Base-by-base conservation (phyloP, 1,140 invertebrate genomes). In the Aporrectodea caliginosa region DNA sequence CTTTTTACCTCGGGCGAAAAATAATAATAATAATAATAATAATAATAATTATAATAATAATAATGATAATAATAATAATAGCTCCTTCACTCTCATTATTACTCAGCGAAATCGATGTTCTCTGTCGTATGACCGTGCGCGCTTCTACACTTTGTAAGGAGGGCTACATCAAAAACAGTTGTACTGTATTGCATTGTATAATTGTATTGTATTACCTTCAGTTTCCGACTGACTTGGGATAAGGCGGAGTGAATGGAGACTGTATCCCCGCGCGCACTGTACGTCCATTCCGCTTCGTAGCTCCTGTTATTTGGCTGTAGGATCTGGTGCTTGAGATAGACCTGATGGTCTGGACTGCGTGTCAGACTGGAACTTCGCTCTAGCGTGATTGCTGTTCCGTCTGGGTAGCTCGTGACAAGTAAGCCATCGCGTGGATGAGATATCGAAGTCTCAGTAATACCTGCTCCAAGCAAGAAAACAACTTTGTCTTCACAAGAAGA, bases 201-300 rank as follows among this genome's bases (percentile, higher is more conserved):
- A 58, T 58, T 58, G 6, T 58, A 6, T 58, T 58, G 22, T 58
- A 6, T 58, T 58, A 58, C 43, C 43, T 58, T 58, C 6, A 58
- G 43, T 58, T 58, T 58, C 6, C 43, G 43, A 58, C 6, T 12
- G 43, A 58, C 43, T 22, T 58, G 43, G 22, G 43, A 58, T 58
- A 58, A 58, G 43, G 43, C 43, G 43, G 43, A 58, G 43, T 58
- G 43, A 58, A 58, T 58, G 43, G 43, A 58, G 6, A 22, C 6
- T 12, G 43, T 12, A 77, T 85, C 85, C 29, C 86, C 84, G 0
- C 87, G 83, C 73, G 88, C 82, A 81, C 87, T 89, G 80, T 97
- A 98, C 69, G 95, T 90, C 96, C 96, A 98, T 89, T 98, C 95
- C 81, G 98, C 94, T 79, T 94, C 90, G 85, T 98, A 97, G 0